phyloP scores from a whole-genome alignment of 2,113 vertebrate species.

The Lophura nycthemera region DNA sequence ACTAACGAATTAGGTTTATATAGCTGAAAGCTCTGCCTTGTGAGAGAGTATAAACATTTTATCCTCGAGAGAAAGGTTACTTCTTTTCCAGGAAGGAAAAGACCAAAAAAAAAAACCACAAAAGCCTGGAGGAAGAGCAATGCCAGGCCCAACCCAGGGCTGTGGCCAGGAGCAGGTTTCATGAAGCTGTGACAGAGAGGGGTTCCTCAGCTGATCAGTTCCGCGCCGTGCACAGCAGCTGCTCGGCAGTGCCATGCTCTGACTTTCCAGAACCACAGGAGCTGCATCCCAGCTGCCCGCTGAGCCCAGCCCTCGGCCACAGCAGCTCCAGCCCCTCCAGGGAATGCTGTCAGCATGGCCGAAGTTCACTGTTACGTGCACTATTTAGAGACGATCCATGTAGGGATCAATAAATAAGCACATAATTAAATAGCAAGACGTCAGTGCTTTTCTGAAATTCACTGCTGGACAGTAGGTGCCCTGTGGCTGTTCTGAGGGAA shows the following conservation, averaged over 20 bases:
- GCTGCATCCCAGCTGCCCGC: not conserved
- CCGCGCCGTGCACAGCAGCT: not conserved
- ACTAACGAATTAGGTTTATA: slow-evolving; percentile 7
- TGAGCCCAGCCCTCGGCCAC: rapidly evolving
- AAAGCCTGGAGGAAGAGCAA: not conserved
- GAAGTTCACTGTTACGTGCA: not conserved
- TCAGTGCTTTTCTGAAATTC: not conserved
- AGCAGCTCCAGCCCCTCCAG: not conserved
- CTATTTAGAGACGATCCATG: not conserved
- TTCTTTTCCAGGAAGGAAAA: not conserved
- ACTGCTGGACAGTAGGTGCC: not conserved
- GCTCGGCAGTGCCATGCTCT: not conserved
- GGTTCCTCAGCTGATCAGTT: not conserved
- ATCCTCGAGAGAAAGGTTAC: slow-evolving; percentile 30
- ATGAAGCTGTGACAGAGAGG: not conserved
- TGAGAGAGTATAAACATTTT: not conserved
- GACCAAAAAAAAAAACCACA: not conserved
- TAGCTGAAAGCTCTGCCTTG: slow-evolving; percentile 49
- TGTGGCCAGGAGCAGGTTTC: not conserved
- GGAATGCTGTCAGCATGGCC: not conserved
- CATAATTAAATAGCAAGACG: not conserved
- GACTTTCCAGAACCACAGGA: not conserved
- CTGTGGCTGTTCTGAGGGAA: not conserved
- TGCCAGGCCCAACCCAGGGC: not conserved
- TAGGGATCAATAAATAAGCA: too few relatives aligned